Evolutionary conservation across 35 echinoderm and acorn worm genomes (phyloP).

Genomic region (Ptychodera flava): DNA sequence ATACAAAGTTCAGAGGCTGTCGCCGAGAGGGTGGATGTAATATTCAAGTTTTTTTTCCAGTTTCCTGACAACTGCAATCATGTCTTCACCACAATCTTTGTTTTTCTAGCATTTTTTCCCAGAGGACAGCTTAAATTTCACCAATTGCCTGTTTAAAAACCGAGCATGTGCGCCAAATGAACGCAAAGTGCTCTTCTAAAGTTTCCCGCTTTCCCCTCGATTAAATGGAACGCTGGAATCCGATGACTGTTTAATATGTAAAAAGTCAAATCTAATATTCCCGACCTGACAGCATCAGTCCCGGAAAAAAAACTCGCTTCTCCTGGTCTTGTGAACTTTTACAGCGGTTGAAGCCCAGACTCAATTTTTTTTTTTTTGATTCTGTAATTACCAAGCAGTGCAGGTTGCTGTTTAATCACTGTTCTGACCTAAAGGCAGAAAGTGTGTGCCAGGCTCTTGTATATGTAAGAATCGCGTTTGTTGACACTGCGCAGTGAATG

Average conservation of each 20-base stretch:
- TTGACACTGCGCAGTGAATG: background rate
- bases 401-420: no score
- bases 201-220: background rate
- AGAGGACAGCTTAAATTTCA: conserved; percentile 1
- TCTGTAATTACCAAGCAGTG: background rate
- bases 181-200: background rate
- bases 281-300: background rate
- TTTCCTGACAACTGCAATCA: background rate
- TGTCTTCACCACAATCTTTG: background rate
- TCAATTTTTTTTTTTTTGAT: background rate
- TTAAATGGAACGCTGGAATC: background rate
- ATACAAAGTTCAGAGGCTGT: no score
- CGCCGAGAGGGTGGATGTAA: no score
- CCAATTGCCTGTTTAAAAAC: background rate
- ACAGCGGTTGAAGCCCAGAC: background rate
- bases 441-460: background rate
- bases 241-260: background rate
- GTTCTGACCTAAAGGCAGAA: background rate
- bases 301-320: background rate
- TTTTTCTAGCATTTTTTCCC: background rate
- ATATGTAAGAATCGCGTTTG: background rate
- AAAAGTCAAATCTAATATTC: background rate
- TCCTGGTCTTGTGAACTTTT: background rate
- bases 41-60: no score
- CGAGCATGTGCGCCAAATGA: background rate